Base-by-base conservation (phyloP, 35 echinoderm and acorn worm genomes). In the Holothuria glaberrima region DNA sequence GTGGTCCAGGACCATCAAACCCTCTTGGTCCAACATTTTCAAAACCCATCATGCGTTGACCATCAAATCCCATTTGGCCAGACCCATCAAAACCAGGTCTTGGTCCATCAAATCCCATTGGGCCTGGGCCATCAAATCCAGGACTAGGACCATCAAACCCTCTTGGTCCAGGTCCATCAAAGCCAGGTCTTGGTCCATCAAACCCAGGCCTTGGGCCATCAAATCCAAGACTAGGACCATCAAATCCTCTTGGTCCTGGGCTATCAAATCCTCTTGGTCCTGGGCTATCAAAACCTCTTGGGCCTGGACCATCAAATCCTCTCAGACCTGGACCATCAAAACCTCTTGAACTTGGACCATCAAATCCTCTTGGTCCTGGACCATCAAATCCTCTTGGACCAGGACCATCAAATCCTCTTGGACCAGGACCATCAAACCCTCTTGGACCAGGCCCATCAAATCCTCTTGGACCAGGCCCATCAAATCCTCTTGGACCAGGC, bases 141-240 rank as follows among this genome's bases (percentile, higher is more conserved):
- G 79, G 48, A 30, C 48, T 22, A 7, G 48, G 48, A 12, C 79
- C 79, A 82, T 56, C 79, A 82, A 82, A 82, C 12, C 79, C 79
- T 30, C 79, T 57, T 84, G 56, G 80, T 59, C 80, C 80, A 33
- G 56, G 80, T 22, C 80, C 80, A 84, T 84, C 80, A 84, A 84
- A 61, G 5, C 50, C 50, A 14, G 66, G 66, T 33, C 74, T 27
- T 46, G 74, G 74, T 6, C 74, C 32, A 78, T 78, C 74, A 44
- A 78, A 78, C 33, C 21, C 22, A 48, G 74, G 74, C 9, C 74
- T 18, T 44, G 33, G 74, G 1, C 66, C 66, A 69, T 69, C 66
- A 9, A 69, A 69, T 6, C 31, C 19, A 20, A 32, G 74, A 17
- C 45, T 18, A 44, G 74, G 74, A 78, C 74, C 38, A 78, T 46